Evolutionary conservation across 2,113 vertebrate species (phyloP), one percentile per base, ranked within the genome.

Genomic region (Zeus faber): DNA sequence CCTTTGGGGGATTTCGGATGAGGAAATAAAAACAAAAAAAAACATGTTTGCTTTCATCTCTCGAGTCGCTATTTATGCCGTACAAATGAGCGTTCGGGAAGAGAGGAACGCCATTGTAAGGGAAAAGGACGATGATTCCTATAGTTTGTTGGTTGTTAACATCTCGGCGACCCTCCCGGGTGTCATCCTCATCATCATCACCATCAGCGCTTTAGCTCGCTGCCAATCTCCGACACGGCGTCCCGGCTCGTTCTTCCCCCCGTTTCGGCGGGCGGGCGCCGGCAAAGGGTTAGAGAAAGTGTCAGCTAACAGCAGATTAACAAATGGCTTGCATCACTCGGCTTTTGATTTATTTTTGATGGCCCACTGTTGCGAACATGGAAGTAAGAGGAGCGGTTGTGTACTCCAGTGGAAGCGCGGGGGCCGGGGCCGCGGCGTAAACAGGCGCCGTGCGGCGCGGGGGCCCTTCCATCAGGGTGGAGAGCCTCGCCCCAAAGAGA

Each of bases 31-130:
- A 65, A 83, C 79, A 83, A 87, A 74, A 86, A 85, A 87, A 89
- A 87, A 83, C 83, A 89, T 88, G 89, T 84, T 89, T 81, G 81
- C 84, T 87, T 88, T 91, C 85, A 89, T 87, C 86, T 86, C 69
- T 84, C 76, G 87, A 88, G 88, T 83, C 81, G 81, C 86, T 86
- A 72, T 88, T 89, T 83, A 87, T 81, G 76, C 70, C 77, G 71
- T 80, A 87, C 86, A 88, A 90, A 89, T 87, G 72, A 88, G 74
- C 80, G 75, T 77, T 82, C 70, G 53, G 65, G 67, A 62, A 71
- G 68, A 72, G 60, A 70, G 58, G 64, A 58, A 64, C 54, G 21
- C 46, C 69, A n/a, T 77, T 67, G 79, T 76, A 60, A 27, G 47
- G 18, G 48, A 46, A 43, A 58, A 57, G 73, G 43, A 72, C 76